Conservation (phyloP, 2,888 invertebrate species). For the Dynastes hyllus region DNA sequence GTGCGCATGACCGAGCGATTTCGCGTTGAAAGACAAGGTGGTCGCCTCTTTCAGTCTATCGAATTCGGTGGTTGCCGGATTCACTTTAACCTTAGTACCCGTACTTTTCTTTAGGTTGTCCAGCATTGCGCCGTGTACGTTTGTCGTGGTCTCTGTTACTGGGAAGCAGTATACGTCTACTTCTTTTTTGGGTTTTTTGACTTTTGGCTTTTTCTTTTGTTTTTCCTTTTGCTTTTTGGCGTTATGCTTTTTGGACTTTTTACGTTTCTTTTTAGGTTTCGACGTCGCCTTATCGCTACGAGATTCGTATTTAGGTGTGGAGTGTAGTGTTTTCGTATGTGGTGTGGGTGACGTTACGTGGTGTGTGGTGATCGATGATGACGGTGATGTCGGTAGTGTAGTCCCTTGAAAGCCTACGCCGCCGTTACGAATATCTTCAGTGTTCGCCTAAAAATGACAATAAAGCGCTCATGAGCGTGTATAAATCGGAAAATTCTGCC, state of each 20-base stretch:
- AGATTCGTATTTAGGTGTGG: background rate
- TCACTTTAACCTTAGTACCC: background rate
- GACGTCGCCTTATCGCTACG: background rate
- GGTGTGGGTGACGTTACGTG: background rate
- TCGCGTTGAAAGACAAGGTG: conserved; percentile 16
- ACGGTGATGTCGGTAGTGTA: background rate
- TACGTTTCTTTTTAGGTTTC: conserved; percentile 1
- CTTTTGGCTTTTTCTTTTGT: no score
- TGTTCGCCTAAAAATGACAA: conserved; percentile 42
- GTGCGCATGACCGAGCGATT: background rate
- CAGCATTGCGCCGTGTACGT: background rate
- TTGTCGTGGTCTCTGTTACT: background rate
- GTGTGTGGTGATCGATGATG: background rate
- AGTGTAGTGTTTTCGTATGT: background rate
- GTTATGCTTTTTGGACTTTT: background rate
- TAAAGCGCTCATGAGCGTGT: conserved; percentile 32
- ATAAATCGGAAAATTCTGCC: background rate
- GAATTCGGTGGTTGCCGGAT: background rate
- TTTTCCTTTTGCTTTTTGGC: no score
- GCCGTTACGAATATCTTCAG: conserved; percentile 9
- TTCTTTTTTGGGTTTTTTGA: background rate
- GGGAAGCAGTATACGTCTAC: background rate
- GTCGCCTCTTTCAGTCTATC: background rate
- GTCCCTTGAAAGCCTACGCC: background rate
- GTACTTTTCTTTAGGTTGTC: background rate